Base-by-base conservation (phyloP, 2,113 vertebrate species). In the Hippopotamus amphibius region DNA sequence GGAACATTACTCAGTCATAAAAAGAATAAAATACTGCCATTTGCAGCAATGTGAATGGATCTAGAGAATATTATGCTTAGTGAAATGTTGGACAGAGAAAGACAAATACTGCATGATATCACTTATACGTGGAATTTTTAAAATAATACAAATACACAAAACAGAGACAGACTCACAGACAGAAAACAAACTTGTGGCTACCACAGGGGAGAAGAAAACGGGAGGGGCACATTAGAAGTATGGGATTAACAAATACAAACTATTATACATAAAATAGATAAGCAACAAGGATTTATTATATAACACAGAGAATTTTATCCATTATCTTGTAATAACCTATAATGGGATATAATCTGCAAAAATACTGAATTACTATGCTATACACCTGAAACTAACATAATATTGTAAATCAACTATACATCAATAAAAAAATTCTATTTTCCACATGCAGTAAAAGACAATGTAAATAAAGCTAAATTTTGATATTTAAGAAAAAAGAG, bases 341-440 rank as follows among this genome's bases (percentile, higher is more conserved):
- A 12, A 79, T 21, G 53, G 50, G 55, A 79, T 55, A 55, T 79
- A 37, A 11, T 79, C 48, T 79, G 50, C 50, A 55, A 79, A 79
- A 55, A 37, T 79, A 80, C 50, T 37, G 11, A 26, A 26, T 37
- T 5, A 57, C 50, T 24, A 1, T 57, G n/a, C 13, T 57, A 2
- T 57, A n/a, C 3, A 7, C 13, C 53, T 26, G n/a, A 41, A 57
- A 57, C 53, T 57, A 57, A 57, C 77, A 80, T 12, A 80, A 80
- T 57, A 37, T 16, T 80, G n/a, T 80, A 80, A 57, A 57, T 57
- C 0, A 2, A 37, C 33, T 57, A 9, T 57, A 57, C 2, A 24
- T 41, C 22, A 80, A 57, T 26, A 37, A 80, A 80, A 57, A 80
- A 91, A 86, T 82, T 72, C 97, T 66, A 79, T 81, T 95, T 92